A percentile compares a stretch with the other conserved stretches of the same genome.
Conservation (phyloP, 1,140 invertebrate genomes). For the Araneus ventricosus region DNA sequence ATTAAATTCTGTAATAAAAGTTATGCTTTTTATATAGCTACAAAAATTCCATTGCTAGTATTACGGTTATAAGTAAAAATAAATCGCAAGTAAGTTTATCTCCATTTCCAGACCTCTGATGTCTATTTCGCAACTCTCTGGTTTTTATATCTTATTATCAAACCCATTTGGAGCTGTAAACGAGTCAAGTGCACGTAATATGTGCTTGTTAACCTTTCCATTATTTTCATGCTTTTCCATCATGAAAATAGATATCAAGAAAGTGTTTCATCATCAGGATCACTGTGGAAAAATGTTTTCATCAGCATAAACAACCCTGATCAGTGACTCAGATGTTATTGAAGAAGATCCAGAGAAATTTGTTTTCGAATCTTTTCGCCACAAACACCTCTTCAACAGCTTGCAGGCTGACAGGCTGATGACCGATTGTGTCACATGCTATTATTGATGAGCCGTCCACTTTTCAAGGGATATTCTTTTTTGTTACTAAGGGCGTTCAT, state of each 20-base stretch:
- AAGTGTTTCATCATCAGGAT: not conserved
- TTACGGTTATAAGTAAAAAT: too few species aligned
- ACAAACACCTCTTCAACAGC: not conserved
- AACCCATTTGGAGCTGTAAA: not conserved
- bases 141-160: not conserved
- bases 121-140: not conserved
- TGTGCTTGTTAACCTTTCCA: not conserved
- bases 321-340: not conserved
- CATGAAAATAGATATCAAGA: not conserved
- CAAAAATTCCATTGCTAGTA: too few species aligned
- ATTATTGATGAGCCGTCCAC: not conserved
- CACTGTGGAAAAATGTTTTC: slow-evolving; percentile 2
- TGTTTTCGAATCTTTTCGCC: not conserved
- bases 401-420: slow-evolving; percentile 1
- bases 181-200: not conserved
- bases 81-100: too few species aligned
- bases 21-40: too few species aligned
- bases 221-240: not conserved
- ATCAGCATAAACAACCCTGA: not conserved
- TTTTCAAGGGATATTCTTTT: not conserved
- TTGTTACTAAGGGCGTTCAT: slow-evolving; percentile 7
- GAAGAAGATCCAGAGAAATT: not conserved
- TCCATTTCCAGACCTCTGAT: too few species aligned
- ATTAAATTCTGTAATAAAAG: too few species aligned
- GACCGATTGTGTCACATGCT: not conserved